Conservation (phyloP, 64 coral and sea anemone genomes). For the Dendronephthya gigantea region DNA sequence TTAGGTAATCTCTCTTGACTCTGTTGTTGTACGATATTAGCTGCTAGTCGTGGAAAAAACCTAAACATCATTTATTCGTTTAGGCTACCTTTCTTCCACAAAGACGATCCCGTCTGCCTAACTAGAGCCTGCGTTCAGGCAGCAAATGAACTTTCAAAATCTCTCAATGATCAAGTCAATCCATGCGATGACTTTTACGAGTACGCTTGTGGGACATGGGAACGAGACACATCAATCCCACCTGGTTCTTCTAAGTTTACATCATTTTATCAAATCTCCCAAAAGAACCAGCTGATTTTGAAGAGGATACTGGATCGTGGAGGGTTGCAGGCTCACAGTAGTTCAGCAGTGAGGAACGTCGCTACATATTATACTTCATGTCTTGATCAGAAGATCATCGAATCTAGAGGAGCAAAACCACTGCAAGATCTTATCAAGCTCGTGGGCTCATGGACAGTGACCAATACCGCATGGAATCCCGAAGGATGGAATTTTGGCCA, state of each 20-base stretch:
- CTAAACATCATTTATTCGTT: no score
- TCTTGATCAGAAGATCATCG: not conserved
- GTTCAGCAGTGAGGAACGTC: not conserved
- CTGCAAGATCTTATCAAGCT: slow-evolving; percentile 18
- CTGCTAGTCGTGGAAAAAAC: no score
- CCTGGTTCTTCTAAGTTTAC: not conserved
- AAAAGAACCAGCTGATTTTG: not conserved
- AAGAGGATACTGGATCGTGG: not conserved
- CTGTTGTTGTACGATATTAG: no score
- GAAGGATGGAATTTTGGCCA: slow-evolving; percentile 96
- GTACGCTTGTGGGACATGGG: slow-evolving; percentile 3
- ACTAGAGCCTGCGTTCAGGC: slow-evolving; percentile 6
- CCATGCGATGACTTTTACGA: slow-evolving; percentile 9
- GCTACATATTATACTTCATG: slow-evolving; percentile 2
- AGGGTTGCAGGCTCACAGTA: not conserved
- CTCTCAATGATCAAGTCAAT: not conserved
- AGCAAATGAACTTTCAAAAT: slow-evolving; percentile 9
- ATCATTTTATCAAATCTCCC: not conserved
- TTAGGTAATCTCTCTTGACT: not conserved
- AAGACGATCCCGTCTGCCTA: not conserved
- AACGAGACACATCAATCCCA: not conserved
- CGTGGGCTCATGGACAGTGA: slow-evolving; percentile 9
- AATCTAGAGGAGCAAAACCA: not conserved
- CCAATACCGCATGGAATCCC: slow-evolving; percentile 45
- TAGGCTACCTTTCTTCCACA: not conserved